These are phyloP conservation scores for Osmerus eperlanus DNA, from an alignment of 2,113 vertebrate genomes.

Conservation along the genomic window DNA sequence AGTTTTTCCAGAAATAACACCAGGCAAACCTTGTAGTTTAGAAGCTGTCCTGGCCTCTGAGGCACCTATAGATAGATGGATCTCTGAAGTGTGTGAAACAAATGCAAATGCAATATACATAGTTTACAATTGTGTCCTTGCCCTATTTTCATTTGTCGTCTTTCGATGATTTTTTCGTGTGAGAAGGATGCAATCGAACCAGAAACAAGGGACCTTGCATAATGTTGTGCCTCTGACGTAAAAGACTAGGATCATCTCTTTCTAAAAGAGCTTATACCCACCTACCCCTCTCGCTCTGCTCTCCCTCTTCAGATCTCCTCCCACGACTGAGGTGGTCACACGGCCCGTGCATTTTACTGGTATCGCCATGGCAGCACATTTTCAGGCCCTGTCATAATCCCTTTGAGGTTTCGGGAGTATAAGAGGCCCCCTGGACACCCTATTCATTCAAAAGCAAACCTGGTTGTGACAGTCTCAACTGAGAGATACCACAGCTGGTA, in stretches of 20 bases:
- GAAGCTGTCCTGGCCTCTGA: too few species aligned
- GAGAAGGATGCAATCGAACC: too few species aligned
- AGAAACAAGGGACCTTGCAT: too few species aligned
- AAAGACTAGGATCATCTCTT: neutral
- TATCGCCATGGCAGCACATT: constrained; percentile 13
- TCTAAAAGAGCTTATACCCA: too few species aligned
- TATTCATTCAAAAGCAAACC: constrained; percentile 2
- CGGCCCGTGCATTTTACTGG: neutral
- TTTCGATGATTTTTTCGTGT: too few species aligned
- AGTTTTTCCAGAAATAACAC: too few species aligned
- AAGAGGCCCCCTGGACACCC: constrained; percentile 26
- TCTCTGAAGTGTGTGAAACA: too few species aligned
- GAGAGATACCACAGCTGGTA: constrained; percentile 11
- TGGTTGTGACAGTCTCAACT: neutral
- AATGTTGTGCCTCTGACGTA: neutral
- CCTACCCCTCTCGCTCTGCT: neutral
- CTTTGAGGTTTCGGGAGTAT: constrained; percentile 37
- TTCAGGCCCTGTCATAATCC: constrained; percentile 45
- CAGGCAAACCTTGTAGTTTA: too few species aligned
- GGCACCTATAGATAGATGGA: too few species aligned
- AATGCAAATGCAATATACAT: too few species aligned
- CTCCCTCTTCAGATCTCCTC: neutral
- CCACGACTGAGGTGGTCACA: constrained; percentile 21
- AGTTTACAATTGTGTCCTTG: too few species aligned
- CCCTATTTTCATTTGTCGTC: too few species aligned